Conservation (phyloP, 2,797 vertebrate species). For the Heliangelus exortis region DNA sequence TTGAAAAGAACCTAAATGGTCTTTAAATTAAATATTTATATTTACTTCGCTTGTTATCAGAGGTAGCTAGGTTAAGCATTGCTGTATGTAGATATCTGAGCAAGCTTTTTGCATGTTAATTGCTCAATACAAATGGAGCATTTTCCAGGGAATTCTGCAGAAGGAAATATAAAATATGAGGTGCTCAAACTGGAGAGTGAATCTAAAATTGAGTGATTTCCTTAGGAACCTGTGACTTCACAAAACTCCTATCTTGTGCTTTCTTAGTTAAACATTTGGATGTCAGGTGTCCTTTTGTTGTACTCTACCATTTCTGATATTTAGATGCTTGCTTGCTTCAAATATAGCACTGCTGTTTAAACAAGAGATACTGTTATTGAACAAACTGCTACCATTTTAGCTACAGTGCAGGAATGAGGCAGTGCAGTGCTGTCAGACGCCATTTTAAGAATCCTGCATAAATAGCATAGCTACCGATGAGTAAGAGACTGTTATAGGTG, state of each 20-base stretch:
- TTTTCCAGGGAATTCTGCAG: conserved; percentile 47
- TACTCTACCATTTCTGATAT: conserved; percentile 74
- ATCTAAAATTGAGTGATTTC: conserved; percentile 73
- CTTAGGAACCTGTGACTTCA: conserved; percentile 81
- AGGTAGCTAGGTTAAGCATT: not conserved
- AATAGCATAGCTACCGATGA: conserved; percentile 86
- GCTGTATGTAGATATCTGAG: not conserved
- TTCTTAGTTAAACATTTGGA: conserved; percentile 68
- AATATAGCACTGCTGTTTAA: conserved; percentile 70
- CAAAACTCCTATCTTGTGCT: conserved; percentile 67
- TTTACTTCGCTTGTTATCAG: not conserved
- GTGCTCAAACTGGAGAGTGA: conserved; percentile 48
- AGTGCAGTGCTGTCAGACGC: conserved; percentile 83
- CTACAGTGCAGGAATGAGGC: conserved; percentile 82
- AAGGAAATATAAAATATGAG: conserved; percentile 1
- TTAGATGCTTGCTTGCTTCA: conserved; percentile 73
- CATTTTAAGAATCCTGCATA: conserved; percentile 88
- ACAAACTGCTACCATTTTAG: conserved; percentile 87
- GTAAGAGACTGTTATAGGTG: conserved; percentile 86
- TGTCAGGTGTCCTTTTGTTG: conserved; percentile 74
- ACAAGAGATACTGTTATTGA: conserved; percentile 76
- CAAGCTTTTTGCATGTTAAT: conserved; percentile 11
- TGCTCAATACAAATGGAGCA: not conserved
- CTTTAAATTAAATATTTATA: not conserved
- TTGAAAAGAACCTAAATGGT: not conserved